These are phyloP conservation scores for Monochamus alternatus DNA, from an alignment of 2,888 invertebrate genomes.

Conservation along the genomic window DNA sequence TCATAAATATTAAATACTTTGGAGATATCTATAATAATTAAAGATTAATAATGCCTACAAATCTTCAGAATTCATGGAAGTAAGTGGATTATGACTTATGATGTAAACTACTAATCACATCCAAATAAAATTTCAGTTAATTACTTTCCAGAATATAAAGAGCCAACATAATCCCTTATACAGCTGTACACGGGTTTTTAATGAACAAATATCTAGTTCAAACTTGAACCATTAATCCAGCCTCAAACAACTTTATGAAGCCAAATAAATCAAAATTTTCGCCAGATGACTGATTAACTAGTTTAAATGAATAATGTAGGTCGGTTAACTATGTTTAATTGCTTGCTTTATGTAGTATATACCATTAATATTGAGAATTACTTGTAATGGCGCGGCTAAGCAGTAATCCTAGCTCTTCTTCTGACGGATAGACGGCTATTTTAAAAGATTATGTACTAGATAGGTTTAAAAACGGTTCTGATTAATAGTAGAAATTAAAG, in stretches of 20 bases:
- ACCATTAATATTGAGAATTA: constrained; percentile 47
- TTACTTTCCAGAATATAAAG: not conserved
- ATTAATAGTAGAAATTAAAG: constrained; percentile 13
- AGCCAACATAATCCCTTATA: constrained; percentile 9
- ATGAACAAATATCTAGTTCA: constrained; percentile 16
- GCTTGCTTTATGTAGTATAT: constrained; percentile 41
- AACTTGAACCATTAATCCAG: constrained; percentile 28
- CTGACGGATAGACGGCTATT: constrained; percentile 47
- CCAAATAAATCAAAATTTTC: constrained; percentile 26
- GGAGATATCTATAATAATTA: no score
- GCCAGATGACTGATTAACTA: constrained; percentile 39
- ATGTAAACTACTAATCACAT: not conserved
- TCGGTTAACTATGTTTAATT: constrained; percentile 41
- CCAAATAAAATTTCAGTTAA: constrained; percentile 5
- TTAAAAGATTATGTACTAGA: constrained; percentile 42
- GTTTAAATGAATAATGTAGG: constrained; percentile 37
- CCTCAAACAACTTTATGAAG: constrained; percentile 22
- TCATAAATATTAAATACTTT: no score
- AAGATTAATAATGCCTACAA: no score
- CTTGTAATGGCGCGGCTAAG: constrained; percentile 45
- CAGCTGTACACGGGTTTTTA: constrained; percentile 4
- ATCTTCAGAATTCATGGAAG: no score
- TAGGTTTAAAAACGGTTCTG: constrained; percentile 3
- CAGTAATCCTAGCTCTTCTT: constrained; percentile 45
- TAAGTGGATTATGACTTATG: no score